Evolutionary conservation across 2,888 invertebrate species (phyloP).

Genomic region (Hydriomena furcata): DNA sequence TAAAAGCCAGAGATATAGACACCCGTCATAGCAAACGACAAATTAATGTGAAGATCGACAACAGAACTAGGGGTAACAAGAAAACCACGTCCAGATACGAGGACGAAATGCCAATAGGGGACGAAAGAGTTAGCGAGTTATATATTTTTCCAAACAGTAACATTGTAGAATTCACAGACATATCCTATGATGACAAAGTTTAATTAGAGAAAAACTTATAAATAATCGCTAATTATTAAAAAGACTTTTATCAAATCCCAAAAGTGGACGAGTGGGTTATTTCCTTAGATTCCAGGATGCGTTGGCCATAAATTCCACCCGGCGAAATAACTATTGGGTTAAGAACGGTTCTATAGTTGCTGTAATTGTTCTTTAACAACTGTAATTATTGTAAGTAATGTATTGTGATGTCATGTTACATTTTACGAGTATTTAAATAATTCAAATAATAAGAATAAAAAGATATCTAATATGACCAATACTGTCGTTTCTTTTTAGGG

Average conservation of each 20-base stretch:
- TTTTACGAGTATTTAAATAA: constrained; percentile 16
- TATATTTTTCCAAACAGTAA: constrained; percentile 78
- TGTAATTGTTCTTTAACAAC: too few species aligned
- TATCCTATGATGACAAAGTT: constrained; percentile 73
- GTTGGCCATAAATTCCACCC: too few species aligned
- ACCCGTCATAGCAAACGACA: constrained; percentile 45
- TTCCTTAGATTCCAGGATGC: too few species aligned
- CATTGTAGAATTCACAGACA: constrained; percentile 75
- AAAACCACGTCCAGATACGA: constrained; percentile 45
- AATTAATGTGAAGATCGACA: constrained; percentile 39
- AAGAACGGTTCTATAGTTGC: too few species aligned
- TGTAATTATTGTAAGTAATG: too few species aligned
- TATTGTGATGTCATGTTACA: constrained; percentile 37
- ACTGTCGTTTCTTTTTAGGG: constrained; percentile 4
- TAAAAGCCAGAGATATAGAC: constrained; percentile 51
- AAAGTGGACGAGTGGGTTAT: too few species aligned
- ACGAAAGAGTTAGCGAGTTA: constrained; percentile 72
- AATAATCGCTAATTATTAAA: too few species aligned
- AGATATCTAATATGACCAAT: constrained; percentile 14
- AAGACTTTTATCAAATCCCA: too few species aligned
- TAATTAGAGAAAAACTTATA: too few species aligned
- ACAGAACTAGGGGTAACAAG: constrained; percentile 46
- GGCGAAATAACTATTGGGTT: too few species aligned
- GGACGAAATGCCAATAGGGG: constrained; percentile 59
- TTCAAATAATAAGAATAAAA: constrained; percentile 19